These are phyloP conservation scores for Urocitellus parryii DNA, from an alignment of 2,113 vertebrate species.

Conservation along the genomic window DNA sequence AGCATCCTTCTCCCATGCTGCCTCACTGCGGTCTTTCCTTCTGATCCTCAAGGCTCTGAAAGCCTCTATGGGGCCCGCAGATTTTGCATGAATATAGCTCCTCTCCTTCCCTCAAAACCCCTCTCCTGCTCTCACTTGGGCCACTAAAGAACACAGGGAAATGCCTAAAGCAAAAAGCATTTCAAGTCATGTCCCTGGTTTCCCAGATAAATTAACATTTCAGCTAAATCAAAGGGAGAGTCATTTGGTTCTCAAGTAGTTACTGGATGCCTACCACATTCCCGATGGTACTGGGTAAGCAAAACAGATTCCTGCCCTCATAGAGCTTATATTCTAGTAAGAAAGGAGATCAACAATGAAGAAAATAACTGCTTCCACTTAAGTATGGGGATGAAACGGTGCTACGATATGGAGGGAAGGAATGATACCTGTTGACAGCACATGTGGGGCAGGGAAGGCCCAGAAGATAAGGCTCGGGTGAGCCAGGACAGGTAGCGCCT, in stretches of 20 bases:
- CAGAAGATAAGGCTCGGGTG: accelerated
- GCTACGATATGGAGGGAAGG: neutral
- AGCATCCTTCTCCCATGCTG: accelerated
- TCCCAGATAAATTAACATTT: neutral
- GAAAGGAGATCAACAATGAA: neutral
- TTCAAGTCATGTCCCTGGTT: neutral
- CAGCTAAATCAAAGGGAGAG: neutral
- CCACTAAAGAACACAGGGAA: neutral
- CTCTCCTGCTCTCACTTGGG: neutral
- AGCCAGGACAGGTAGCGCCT: neutral
- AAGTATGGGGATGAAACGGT: neutral
- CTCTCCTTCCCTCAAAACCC: neutral
- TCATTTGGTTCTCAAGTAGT: neutral
- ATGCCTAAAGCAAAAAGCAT: neutral
- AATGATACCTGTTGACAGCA: neutral
- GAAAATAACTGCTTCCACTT: neutral
- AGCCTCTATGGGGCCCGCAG: neutral
- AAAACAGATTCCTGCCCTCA: neutral
- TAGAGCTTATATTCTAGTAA: neutral
- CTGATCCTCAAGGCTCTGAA: neutral
- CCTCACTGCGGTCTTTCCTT: neutral
- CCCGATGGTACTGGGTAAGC: neutral
- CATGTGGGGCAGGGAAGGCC: neutral
- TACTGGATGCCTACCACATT: neutral
- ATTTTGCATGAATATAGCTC: too few relatives aligned